These are phyloP conservation scores for Clistopyga incitator DNA, from an alignment of 2,888 invertebrate species.

Conservation along the genomic window DNA sequence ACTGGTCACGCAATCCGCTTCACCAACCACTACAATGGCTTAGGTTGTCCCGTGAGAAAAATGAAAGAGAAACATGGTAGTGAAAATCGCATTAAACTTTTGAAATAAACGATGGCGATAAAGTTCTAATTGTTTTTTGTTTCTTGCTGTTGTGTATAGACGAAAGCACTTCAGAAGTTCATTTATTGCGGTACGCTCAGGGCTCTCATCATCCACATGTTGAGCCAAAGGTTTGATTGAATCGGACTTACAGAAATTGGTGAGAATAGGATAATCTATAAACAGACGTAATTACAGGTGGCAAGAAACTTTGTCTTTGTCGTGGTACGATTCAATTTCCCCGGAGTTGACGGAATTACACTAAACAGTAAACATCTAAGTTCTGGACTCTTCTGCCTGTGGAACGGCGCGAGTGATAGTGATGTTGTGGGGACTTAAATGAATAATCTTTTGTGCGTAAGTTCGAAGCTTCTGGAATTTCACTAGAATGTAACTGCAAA, in stretches of 20 bases:
- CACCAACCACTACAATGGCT: not conserved
- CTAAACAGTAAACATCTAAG: not conserved
- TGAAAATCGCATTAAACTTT: slow-evolving; percentile 61
- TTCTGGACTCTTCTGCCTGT: not conserved
- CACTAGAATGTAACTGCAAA: not conserved
- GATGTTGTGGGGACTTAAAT: not conserved
- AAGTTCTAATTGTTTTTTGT: not conserved
- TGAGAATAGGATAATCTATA: no score
- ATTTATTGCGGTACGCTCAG: no score
- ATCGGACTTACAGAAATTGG: no score
- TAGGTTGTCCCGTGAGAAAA: slow-evolving; percentile 35
- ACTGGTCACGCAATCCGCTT: slow-evolving; percentile 56
- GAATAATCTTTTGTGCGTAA: not conserved
- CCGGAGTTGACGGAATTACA: not conserved
- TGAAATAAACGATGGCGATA: not conserved
- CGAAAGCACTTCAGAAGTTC: no score
- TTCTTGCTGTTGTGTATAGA: not conserved
- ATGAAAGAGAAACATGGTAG: slow-evolving; percentile 44
- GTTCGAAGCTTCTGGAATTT: not conserved
- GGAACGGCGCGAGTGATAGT: not conserved
- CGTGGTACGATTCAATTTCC: not conserved
- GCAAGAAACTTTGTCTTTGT: not conserved
- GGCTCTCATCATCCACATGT: no score
- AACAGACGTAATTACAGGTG: no score
- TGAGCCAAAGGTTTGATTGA: no score